phyloP scores from a whole-genome alignment of 1,140 invertebrate genomes.

The Sinella curviseta region DNA sequence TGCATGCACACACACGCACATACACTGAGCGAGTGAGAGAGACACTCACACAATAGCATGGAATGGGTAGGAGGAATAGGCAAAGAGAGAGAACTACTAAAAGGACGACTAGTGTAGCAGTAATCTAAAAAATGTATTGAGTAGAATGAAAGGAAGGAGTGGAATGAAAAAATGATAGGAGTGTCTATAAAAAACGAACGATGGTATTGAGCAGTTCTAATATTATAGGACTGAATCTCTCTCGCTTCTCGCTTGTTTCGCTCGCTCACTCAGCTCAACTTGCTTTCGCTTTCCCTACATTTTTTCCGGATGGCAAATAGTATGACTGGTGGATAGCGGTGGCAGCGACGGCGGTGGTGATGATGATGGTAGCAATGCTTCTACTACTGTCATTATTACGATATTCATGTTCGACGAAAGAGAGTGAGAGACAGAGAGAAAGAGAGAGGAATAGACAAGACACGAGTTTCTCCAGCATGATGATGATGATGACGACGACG shows the following conservation, averaged over 20 bases:
- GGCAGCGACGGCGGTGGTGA: background rate
- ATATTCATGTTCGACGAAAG: constrained; percentile 2
- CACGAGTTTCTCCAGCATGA: background rate
- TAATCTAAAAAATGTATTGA: background rate
- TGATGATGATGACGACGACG: no score
- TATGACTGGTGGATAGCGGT: background rate
- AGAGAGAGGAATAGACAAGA: background rate
- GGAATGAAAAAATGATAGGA: constrained; percentile 26
- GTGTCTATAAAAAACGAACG: constrained; percentile 23
- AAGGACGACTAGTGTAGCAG: background rate
- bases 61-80: background rate
- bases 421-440: no score
- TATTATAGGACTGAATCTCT: background rate
- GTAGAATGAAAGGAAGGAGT: constrained; percentile 10
- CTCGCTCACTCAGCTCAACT: background rate
- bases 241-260: background rate
- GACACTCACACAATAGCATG: background rate
- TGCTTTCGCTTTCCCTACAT: constrained; percentile 6
- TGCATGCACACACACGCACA: background rate
- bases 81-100: background rate
- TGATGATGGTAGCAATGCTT: background rate
- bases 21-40: background rate
- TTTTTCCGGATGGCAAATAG: background rate
- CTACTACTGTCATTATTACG: constrained; percentile 19
- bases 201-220: constrained; percentile 24